A percentile compares a stretch with the other conserved stretches of the same genome.
Evolutionary conservation across 2,888 invertebrate genomes (phyloP).

Genomic region (Caenorhabditis imperialis): DNA sequence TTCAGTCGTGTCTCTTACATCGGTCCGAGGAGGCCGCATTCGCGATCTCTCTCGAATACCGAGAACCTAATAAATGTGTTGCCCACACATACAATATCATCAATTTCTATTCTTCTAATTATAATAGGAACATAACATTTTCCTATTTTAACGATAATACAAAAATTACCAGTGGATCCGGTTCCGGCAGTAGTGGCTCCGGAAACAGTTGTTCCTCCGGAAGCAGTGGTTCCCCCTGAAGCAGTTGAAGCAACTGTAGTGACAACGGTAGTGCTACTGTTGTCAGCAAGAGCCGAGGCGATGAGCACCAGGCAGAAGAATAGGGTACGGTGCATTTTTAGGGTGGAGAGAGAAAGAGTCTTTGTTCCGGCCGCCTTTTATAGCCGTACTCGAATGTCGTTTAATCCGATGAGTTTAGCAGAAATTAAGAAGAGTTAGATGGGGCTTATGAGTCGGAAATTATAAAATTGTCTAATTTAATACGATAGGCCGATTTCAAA

Average conservation of each 20-base stretch:
- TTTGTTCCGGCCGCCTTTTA: conserved; percentile 24
- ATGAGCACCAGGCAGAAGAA: not conserved
- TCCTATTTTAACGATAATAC: too few relatives aligned
- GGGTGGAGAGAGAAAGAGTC: not conserved
- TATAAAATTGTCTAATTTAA: too few relatives aligned
- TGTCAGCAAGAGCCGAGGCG: not conserved
- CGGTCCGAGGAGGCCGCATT: too few relatives aligned
- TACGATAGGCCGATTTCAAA: conserved; percentile 41
- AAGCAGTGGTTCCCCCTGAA: conserved; percentile 1
- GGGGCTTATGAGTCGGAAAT: conserved; percentile 14
- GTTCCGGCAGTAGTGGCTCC: conserved; percentile 1
- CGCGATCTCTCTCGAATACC: too few relatives aligned
- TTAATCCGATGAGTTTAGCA: too few relatives aligned
- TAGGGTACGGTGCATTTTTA: conserved; percentile 1
- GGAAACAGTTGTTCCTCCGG: conserved; percentile 13
- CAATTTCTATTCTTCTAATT: too few relatives aligned
- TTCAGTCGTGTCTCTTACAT: too few relatives aligned
- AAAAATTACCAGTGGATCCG: conserved; percentile 23
- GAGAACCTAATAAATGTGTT: too few relatives aligned
- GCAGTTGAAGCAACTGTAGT: not conserved
- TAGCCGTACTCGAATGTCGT: too few relatives aligned
- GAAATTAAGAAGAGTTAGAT: not conserved
- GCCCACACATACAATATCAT: too few relatives aligned
- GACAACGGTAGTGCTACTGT: not conserved
- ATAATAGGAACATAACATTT: too few relatives aligned